These are phyloP conservation scores for Papilio dardanus DNA, from an alignment of 1,140 invertebrate species.

Conservation along the genomic window DNA sequence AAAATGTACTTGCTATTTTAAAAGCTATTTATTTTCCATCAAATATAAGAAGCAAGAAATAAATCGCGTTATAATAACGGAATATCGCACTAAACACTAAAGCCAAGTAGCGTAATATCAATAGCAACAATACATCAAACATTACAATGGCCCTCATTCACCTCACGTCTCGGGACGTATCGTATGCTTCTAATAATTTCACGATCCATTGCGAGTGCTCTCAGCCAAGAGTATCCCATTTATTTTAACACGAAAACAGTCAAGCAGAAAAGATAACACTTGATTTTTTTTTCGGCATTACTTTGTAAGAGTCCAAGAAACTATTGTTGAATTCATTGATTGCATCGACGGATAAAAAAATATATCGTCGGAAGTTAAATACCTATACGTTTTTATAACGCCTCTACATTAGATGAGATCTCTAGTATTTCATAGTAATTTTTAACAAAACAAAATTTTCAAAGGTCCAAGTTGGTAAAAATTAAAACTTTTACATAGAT, in stretches of 20 bases:
- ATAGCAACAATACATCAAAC: constrained; percentile 56
- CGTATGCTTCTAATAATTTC: constrained; percentile 62
- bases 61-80: constrained; percentile 15
- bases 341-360: constrained; percentile 11
- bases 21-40: not conserved
- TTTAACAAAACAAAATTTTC: not conserved
- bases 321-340: constrained; percentile 20
- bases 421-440: not conserved
- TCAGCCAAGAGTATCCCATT: constrained; percentile 69
- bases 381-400: not conserved
- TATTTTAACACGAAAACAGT: constrained; percentile 61
- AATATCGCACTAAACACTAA: constrained; percentile 42
- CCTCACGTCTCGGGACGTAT: constrained; percentile 37
- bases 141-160: constrained; percentile 44
- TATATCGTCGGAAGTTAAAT: not conserved
- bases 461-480: not conserved
- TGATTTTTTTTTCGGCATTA: constrained; percentile 53
- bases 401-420: not conserved
- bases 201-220: constrained; percentile 65
- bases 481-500: too few species aligned
- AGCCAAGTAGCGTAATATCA: constrained; percentile 56
- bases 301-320: constrained; percentile 11
- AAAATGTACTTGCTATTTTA: not conserved
- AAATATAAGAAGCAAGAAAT: constrained; percentile 6
- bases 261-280: constrained; percentile 60